Percentiles rank a stretch among this genome's conserved stretches.
These are phyloP conservation scores for Formica aserva DNA, from an alignment of 2,888 invertebrate species.

Conservation along the genomic window DNA sequence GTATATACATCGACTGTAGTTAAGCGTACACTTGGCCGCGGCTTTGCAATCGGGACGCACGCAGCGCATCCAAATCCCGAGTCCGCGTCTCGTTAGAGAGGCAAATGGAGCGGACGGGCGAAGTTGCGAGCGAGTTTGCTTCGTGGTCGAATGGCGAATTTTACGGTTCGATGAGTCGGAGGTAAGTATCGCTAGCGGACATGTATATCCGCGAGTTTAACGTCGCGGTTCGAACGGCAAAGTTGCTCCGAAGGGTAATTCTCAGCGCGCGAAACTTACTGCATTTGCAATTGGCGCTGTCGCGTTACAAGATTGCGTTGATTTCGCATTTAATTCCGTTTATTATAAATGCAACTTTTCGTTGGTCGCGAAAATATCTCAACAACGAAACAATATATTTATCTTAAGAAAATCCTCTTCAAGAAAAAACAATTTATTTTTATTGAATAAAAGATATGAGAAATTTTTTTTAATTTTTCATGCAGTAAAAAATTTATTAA, in stretches of 20 bases:
- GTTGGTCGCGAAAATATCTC: background rate
- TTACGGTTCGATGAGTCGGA: constrained; percentile 33
- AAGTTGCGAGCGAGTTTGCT: constrained; percentile 43
- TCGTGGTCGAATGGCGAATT: constrained; percentile 43
- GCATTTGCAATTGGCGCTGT: background rate
- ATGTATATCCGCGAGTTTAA: constrained; percentile 34
- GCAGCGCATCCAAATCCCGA: constrained; percentile 31
- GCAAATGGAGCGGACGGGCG: constrained; percentile 43
- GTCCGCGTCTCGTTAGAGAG: constrained; percentile 44
- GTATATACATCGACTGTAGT: constrained; percentile 25
- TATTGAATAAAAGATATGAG: background rate
- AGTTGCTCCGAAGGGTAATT: constrained; percentile 40
- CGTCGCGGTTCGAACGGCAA: constrained; percentile 28
- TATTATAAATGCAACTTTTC: background rate
- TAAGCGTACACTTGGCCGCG: constrained; percentile 27
- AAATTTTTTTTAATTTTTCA: background rate
- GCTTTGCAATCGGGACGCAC: constrained; percentile 51
- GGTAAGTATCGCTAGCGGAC: constrained; percentile 31
- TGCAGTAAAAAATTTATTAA: background rate
- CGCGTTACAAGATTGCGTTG: background rate
- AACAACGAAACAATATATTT: background rate
- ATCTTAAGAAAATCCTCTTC: background rate
- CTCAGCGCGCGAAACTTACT: constrained; percentile 5
- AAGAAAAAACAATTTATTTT: background rate
- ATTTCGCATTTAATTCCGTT: constrained; percentile 12